Evolutionary conservation across 1,140 invertebrate species (phyloP), one percentile per base, ranked within the genome.

Genomic region (Sycophila sp.): DNA sequence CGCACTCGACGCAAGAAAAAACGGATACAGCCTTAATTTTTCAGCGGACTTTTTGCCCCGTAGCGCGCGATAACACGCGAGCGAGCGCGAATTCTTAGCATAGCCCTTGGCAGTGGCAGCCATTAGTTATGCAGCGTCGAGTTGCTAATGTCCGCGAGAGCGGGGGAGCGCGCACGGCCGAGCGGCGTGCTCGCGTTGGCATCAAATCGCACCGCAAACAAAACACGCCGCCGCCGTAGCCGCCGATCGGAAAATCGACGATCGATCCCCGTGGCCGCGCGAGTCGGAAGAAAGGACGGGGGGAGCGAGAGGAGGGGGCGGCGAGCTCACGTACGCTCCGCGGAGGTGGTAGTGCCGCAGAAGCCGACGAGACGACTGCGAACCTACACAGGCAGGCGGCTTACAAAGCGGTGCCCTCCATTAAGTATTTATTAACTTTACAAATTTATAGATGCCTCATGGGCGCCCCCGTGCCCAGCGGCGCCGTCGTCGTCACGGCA

Each of bases 371-470:
- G 77, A 79, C 77, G 76, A 75, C 78, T 69, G 65, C 65, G 79
- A 81, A 77, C 78, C 78, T 79, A 80, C 80, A 78, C 76, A 79
- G 76, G 76, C 24, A 24, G 76, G 74, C 77, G 74, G 51, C 60
- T 79, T 83, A 86, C 83, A 85, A 86, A 86, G 85, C 85, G 85
- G 81, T 80, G 80, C 78, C 79, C 79, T 78, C 83, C 83, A 86
- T 86, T 86, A 86, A 75, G 80, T 85, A 86, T 86, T 85, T 86
- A 86, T 86, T 85, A 85, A 86, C 82, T 85, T 86, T 84, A 85
- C 80, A 81, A 86, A 86, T 86, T 86, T 86, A 86, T 86, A 85
- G 83, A 80, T 81, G 81, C 83, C 84, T 84, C 82, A 80, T 85
- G 83, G 83, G 81, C 80, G 80, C 77, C 73, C 77, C 78, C 80